Evolutionary conservation across 2,113 vertebrate species (phyloP), one percentile per base, ranked within the genome.

Genomic region (Sander vitreus): DNA sequence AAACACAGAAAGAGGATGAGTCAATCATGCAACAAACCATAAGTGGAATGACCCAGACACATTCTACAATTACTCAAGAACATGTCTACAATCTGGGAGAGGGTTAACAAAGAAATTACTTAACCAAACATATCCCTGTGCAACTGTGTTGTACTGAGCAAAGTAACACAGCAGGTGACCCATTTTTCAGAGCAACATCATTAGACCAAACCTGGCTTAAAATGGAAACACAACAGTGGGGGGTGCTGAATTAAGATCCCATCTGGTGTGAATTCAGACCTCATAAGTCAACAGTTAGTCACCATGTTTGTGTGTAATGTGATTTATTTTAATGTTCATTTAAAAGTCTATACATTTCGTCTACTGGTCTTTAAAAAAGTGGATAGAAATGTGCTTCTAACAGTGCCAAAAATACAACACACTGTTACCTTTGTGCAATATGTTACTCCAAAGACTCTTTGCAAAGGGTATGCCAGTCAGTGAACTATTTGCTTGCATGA

Each of bases 1-100:
- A 73, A 82, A 68, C 43, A 84, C 76, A 85, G 76, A 75, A 66
- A 83, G 69, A 55, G 25, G 60, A 74, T 83, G 71, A 91, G 80
- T 85, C 78, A 88, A 69, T 83, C 21, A 12, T 66, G 33, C 67
- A 83, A 30, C 63, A 69, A 73, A 76, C 27, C 82, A 65, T 39
- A 25, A 69, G 19, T 62, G 47, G 72, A 83, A 77, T 84, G 73
- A 86, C 78, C 80, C 68, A 69, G 75, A 62, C 82, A 79, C 73
- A 73, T 67, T 70, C 60, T 54, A 50, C 68, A 77, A 81, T 83
- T 84, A 85, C 60, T 69, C 76, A 78, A 68, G 72, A 82, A 58
- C 25, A 80, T 30, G 33, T 65, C 47, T 85, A 27, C 21, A 77
- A 63, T 50, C 48, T 14, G 5, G 62, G 55, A 59, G 71, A 39